phyloP scores from a whole-genome alignment of 2,113 vertebrate genomes.

The Ailurus styani region DNA sequence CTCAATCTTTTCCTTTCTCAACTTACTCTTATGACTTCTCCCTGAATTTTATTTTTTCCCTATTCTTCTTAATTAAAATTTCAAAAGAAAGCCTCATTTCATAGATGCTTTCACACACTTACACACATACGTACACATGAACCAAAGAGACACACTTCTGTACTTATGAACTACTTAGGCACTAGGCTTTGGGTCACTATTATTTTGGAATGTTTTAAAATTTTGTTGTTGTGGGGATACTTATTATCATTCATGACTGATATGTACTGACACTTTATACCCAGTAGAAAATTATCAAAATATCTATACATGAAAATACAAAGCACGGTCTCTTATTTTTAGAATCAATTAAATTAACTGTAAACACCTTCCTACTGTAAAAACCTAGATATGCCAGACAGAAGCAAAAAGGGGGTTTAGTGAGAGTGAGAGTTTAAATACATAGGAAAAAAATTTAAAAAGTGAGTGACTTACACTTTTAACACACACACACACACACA shows the following conservation, averaged over 20 bases:
- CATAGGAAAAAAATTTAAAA: not conserved
- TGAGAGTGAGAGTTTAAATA: not conserved
- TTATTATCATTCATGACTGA: not conserved
- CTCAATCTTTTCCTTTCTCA: not conserved
- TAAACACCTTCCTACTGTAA: not conserved
- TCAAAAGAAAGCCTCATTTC: not conserved
- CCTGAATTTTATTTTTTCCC: not conserved
- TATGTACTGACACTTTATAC: not conserved
- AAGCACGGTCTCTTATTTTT: not conserved
- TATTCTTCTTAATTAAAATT: not conserved
- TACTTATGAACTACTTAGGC: not conserved
- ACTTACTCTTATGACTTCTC: not conserved
- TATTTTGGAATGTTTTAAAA: not conserved
- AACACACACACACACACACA: not conserved
- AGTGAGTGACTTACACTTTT: not conserved
- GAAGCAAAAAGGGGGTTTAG: not conserved
- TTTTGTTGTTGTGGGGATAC: not conserved
- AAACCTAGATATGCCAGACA: not conserved
- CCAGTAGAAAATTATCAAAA: not conserved
- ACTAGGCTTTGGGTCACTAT: not conserved
- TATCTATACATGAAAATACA: not conserved
- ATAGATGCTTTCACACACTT: not conserved
- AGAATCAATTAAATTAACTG: not conserved
- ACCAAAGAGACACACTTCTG: not conserved
- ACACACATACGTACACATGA: not conserved